Evolutionary conservation across 2,888 invertebrate genomes (phyloP), one percentile per base, ranked within the genome.

Genomic region (Melitaea athalia): DNA sequence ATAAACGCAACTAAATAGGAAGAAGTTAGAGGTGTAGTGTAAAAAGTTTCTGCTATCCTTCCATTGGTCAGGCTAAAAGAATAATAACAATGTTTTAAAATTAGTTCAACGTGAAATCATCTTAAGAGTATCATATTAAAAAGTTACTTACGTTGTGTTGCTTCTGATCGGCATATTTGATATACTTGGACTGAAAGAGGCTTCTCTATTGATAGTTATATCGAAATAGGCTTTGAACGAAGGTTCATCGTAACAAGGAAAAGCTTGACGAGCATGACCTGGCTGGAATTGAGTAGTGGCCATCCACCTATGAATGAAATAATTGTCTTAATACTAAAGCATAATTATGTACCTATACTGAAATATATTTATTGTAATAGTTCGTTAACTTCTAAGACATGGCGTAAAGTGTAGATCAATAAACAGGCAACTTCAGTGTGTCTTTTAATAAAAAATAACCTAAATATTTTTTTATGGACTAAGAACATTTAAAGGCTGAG

Each of bases 231-330:
- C 96, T 82, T 97, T 97, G 80, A 96, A 96, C 15, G 94, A 93
- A 2, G 98, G 98, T 75, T 98, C 97, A 79, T 98, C 98, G 79
- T 97, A 97, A 83, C 97, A 97, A 7, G 98, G 98, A 81, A 98
- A 98, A 0, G 96, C 97, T 78, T 95, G 93, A 52, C 97, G 94
- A 0, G 97, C 97, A 78, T 96, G 95, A 0, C 95, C 95, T 0
- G 96, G 95, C 72, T 97, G 96, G 80, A 97, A 97, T 79, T 97
- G 97, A 0, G 97, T 97, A 7, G 95, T 95, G 0, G 94, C 95
- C 85, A 97, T 93, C 95, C 95, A 95, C 81, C 97, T 97, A 47
- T 33, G 64, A 61, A 14, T 17, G 11, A 45, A 62, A 15, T 42
- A n/a, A 50, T 10, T 55, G 38, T 15, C 47, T 12, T 31, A 45